Percentiles rank a stretch among this genome's conserved stretches.
These are phyloP conservation scores for Manduca sexta DNA, from an alignment of 1,140 invertebrate genomes.

Conservation along the genomic window DNA sequence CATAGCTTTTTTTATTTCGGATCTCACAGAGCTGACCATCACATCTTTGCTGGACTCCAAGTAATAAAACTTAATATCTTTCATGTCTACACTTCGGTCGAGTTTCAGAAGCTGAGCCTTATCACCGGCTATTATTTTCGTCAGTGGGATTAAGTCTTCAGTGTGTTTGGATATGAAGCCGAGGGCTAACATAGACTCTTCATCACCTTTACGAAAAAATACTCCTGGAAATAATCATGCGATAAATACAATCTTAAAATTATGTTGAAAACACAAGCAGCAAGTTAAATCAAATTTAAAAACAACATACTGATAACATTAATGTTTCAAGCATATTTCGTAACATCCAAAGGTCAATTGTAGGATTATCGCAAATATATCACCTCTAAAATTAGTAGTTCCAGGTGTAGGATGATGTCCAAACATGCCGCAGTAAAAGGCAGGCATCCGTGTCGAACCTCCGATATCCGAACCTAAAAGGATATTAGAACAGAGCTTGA, in stretches of 20 bases:
- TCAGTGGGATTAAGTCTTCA: constrained; percentile 48
- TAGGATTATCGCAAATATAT: not conserved
- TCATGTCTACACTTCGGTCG: constrained; percentile 39
- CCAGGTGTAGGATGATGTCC: constrained; percentile 91
- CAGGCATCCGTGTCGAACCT: constrained; percentile 96
- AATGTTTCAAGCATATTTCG: too few relatives aligned
- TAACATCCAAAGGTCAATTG: too few relatives aligned
- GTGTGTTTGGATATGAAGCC: constrained; percentile 56
- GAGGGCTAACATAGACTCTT: constrained; percentile 45
- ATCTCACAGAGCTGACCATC: constrained; percentile 78
- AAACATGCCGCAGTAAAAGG: constrained; percentile 95
- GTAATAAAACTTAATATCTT: constrained; percentile 85
- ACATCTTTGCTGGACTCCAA: constrained; percentile 80
- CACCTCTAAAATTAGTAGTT: constrained; percentile 66
- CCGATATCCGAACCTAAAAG: constrained; percentile 88
- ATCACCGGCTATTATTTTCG: constrained; percentile 40
- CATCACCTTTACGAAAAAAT: constrained; percentile 33
- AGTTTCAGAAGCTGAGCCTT: constrained; percentile 37
- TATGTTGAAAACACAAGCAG: not conserved
- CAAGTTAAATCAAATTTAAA: too few relatives aligned
- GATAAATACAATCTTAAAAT: not conserved
- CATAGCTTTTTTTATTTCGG: constrained; percentile 80
- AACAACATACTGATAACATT: too few relatives aligned
- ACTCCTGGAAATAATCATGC: constrained; percentile 25
- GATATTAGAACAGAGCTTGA: not conserved